phyloP scores from a whole-genome alignment of 2,888 invertebrate species.

The Phyllotreta cruciferae region DNA sequence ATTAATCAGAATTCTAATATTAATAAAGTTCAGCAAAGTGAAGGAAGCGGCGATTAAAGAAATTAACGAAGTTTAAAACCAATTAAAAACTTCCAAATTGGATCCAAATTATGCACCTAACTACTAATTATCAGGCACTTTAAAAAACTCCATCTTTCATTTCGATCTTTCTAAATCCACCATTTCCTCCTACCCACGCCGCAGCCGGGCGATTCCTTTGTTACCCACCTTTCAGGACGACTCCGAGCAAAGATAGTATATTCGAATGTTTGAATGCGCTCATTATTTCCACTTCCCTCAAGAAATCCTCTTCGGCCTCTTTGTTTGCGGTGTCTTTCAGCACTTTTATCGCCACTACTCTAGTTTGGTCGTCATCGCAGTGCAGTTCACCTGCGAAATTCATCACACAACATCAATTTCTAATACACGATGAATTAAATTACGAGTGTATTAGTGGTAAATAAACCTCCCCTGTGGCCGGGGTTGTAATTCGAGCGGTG shows the following conservation, averaged over 20 bases:
- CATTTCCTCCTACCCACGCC: background rate
- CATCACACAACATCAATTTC: background rate
- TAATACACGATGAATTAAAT: too few species aligned
- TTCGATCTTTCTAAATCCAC: background rate
- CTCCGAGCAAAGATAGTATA: constrained; percentile 80
- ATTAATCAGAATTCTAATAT: too few species aligned
- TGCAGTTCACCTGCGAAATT: constrained; percentile 65
- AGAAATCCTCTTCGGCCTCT: constrained; percentile 81
- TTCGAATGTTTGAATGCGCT: constrained; percentile 80
- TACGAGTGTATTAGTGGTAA: too few species aligned
- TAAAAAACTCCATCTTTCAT: too few species aligned
- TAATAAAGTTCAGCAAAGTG: too few species aligned
- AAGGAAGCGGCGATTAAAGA: too few species aligned
- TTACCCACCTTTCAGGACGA: constrained; percentile 72
- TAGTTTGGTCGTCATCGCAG: constrained; percentile 57
- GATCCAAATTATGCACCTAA: background rate
- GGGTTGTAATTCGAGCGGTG: too few species aligned
- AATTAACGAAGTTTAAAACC: too few species aligned
- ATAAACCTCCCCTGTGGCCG: too few species aligned
- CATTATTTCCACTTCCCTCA: constrained; percentile 86
- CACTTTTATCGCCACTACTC: constrained; percentile 80
- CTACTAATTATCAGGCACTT: too few species aligned
- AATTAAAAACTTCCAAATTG: background rate
- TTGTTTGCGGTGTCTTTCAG: constrained; percentile 78
- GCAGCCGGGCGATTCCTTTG: background rate